A percentile compares a stretch with the other conserved stretches of the same genome.
Evolutionary conservation across 2,888 invertebrate species (phyloP).

Genomic region (Leptinotarsa tumamoca): DNA sequence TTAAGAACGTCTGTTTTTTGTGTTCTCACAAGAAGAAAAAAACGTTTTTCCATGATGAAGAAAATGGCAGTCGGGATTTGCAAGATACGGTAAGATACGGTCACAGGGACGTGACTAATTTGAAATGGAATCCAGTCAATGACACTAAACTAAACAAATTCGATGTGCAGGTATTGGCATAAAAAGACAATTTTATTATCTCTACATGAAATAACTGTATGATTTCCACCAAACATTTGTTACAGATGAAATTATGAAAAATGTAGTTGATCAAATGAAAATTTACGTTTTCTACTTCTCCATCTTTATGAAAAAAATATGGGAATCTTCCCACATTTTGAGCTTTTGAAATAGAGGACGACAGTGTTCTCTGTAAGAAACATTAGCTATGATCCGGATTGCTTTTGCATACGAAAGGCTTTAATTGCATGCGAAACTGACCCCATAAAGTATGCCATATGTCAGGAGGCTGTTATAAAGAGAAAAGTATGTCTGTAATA

Average conservation of each 20-base stretch:
- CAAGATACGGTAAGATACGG: neutral
- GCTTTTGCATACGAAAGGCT: too few relatives aligned
- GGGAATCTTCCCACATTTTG: too few relatives aligned
- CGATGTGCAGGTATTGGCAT: neutral
- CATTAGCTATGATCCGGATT: too few relatives aligned
- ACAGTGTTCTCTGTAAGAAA: too few relatives aligned
- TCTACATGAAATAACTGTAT: neutral
- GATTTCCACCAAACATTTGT: neutral
- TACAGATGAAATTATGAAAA: neutral
- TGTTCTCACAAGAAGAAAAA: neutral
- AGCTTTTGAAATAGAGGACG: too few relatives aligned
- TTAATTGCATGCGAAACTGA: too few relatives aligned
- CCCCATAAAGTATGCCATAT: too few relatives aligned
- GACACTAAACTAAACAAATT: neutral
- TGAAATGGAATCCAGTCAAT: neutral
- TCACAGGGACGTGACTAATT: neutral
- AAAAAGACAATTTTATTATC: neutral
- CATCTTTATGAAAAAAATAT: too few relatives aligned
- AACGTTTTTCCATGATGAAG: neutral
- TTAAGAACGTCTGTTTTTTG: too few relatives aligned
- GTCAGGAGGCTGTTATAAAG: too few relatives aligned
- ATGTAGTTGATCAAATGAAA: constrained; percentile 2
- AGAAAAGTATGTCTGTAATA: too few relatives aligned
- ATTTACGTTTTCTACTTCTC: too few relatives aligned
- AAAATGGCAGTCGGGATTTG: neutral